These are phyloP conservation scores for Typhlichthys subterraneus DNA, from an alignment of 2,797 vertebrate species.

Conservation along the genomic window DNA sequence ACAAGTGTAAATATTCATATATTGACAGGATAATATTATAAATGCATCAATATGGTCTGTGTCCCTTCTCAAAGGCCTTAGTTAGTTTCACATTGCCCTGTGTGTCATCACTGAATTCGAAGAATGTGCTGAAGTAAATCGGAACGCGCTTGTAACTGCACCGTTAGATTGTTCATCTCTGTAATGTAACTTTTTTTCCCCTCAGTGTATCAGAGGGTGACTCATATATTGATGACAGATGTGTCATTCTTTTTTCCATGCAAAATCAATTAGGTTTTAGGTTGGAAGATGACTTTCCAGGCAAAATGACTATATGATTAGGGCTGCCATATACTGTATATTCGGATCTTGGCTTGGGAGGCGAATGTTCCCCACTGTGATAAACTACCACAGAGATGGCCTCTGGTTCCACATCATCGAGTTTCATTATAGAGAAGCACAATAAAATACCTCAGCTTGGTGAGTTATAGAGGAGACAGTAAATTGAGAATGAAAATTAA, in stretches of 20 bases:
- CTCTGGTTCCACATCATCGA: constrained; percentile 59
- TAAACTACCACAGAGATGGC: constrained; percentile 56
- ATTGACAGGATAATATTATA: too few species aligned
- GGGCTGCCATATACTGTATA: constrained; percentile 46
- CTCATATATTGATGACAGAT: constrained; percentile 28
- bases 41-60: too few species aligned
- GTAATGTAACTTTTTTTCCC: constrained; percentile 38
- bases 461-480: constrained; percentile 37
- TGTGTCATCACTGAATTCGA: too few species aligned
- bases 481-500: constrained; percentile 14
- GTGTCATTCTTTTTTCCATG: constrained; percentile 38
- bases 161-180: constrained; percentile 26
- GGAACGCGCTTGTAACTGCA: constrained; percentile 27
- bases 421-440: constrained; percentile 63
- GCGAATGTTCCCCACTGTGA: constrained; percentile 43
- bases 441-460: constrained; percentile 61
- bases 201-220: constrained; percentile 26
- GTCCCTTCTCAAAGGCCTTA: too few species aligned
- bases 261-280: constrained; percentile 32
- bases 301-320: constrained; percentile 51
- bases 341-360: constrained; percentile 51
- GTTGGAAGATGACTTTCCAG: constrained; percentile 34
- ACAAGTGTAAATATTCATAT: too few species aligned
- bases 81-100: too few species aligned
- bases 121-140: constrained; percentile 14